Percentiles rank a stretch among this genome's conserved stretches.
Conservation (phyloP, 2,888 invertebrate genomes). For the Arge pagana region DNA sequence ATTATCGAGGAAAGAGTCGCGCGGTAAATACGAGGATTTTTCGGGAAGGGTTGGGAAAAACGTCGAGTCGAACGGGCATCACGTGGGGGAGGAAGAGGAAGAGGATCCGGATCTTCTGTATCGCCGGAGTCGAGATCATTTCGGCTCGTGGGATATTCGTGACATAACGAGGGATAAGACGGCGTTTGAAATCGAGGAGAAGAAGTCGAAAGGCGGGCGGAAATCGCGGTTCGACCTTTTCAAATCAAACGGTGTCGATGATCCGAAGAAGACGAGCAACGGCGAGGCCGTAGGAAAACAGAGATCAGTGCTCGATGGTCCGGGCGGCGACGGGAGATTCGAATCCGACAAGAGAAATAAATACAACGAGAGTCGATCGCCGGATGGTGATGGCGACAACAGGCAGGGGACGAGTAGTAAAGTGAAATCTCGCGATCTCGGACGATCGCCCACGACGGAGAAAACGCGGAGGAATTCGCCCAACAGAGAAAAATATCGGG, state of each 20-base stretch:
- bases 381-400: conserved; percentile 13
- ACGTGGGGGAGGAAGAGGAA: conserved; percentile 23
- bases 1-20: conserved; percentile 9
- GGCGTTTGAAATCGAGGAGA: not conserved
- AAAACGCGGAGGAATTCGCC: conserved; percentile 16
- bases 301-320: conserved; percentile 24
- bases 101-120: conserved; percentile 37
- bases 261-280: conserved; percentile 24
- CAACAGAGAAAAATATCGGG: conserved; percentile 20
- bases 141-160: conserved; percentile 43
- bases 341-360: not conserved
- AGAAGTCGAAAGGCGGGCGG: not conserved
- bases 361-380: conserved; percentile 14
- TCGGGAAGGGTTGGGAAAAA: not conserved
- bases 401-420: conserved; percentile 5
- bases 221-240: conserved; percentile 21
- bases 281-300: conserved; percentile 28
- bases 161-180: conserved; percentile 30
- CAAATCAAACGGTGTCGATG: conserved; percentile 24
- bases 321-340: conserved; percentile 12
- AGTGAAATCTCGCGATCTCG: conserved; percentile 11
- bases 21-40: conserved; percentile 11
- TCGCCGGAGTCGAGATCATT: conserved; percentile 39
- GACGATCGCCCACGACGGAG: conserved; percentile 21
- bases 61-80: conserved; percentile 1